A percentile compares a stretch with the other conserved stretches of the same genome.
Evolutionary conservation across 2,888 invertebrate genomes (phyloP).

Genomic region (Barypeithes pellucidus): DNA sequence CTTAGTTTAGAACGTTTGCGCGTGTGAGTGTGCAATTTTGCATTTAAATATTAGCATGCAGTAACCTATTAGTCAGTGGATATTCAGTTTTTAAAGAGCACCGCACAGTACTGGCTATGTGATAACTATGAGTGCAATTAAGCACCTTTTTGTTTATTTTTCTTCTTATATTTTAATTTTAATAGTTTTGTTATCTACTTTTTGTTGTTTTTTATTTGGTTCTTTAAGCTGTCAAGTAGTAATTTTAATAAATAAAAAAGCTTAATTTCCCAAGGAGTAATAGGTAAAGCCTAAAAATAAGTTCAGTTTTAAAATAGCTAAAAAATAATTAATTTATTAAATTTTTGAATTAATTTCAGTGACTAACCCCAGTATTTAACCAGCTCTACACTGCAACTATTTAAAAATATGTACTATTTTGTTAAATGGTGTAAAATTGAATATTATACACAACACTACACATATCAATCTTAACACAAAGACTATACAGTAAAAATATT

Average conservation of each 20-base stretch:
- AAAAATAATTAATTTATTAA: not conserved
- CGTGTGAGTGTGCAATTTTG: conserved; percentile 64
- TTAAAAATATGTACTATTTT: not conserved
- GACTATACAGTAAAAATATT: too few relatives aligned
- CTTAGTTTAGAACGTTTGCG: conserved; percentile 55
- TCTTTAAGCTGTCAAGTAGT: conserved; percentile 39
- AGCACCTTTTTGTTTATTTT: conserved; percentile 68
- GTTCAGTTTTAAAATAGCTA: not conserved
- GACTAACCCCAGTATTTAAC: conserved; percentile 8
- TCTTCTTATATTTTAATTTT: conserved; percentile 57
- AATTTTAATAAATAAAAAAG: not conserved
- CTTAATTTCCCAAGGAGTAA: conserved; percentile 12
- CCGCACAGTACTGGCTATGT: conserved; percentile 67
- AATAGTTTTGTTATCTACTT: conserved; percentile 69
- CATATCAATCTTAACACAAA: not conserved
- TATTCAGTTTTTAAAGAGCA: conserved; percentile 70
- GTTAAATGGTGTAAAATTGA: not conserved
- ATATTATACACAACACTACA: not conserved
- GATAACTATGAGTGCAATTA: conserved; percentile 59
- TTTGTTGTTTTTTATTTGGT: conserved; percentile 71
- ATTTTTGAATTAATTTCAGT: conserved; percentile 23
- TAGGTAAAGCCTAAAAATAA: conserved; percentile 8
- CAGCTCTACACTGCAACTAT: conserved; percentile 10
- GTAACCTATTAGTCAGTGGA: conserved; percentile 68
- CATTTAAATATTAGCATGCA: conserved; percentile 65